Conservation (phyloP, 2,888 invertebrate species). For the Drosophila acutilabella region DNA sequence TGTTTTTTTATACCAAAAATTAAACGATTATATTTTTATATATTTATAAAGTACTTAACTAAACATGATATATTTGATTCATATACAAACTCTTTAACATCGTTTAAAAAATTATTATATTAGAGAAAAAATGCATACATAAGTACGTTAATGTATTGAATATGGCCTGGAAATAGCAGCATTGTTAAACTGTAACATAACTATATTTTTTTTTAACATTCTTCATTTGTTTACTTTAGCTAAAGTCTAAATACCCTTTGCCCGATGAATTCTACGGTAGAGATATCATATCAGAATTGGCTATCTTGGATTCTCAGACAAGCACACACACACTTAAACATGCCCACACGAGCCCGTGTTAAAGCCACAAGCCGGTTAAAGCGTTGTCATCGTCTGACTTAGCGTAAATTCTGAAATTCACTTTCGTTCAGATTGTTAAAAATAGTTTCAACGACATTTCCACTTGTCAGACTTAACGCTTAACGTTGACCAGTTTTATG, state of each 20-base stretch:
- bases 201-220: too few species aligned
- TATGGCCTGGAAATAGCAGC: too few species aligned
- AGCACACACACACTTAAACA: constrained; percentile 18
- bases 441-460: constrained; percentile 62
- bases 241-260: constrained; percentile 25
- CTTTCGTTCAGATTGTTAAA: constrained; percentile 70
- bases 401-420: constrained; percentile 67
- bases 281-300: constrained; percentile 43
- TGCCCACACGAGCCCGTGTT: neutral
- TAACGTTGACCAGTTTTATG: constrained; percentile 23
- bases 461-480: constrained; percentile 47
- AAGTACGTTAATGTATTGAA: too few species aligned
- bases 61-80: too few species aligned
- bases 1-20: too few species aligned
- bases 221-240: too few species aligned
- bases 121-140: too few species aligned
- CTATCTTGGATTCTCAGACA: constrained; percentile 42
- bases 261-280: neutral
- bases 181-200: too few species aligned
- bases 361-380: constrained; percentile 41
- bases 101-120: too few species aligned
- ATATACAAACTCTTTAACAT: too few species aligned
- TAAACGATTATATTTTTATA: too few species aligned
- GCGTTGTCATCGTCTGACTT: constrained; percentile 20
- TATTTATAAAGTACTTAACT: too few species aligned